These are phyloP conservation scores for Myotis davidii DNA, from an alignment of 2,113 vertebrate species.

Conservation along the genomic window DNA sequence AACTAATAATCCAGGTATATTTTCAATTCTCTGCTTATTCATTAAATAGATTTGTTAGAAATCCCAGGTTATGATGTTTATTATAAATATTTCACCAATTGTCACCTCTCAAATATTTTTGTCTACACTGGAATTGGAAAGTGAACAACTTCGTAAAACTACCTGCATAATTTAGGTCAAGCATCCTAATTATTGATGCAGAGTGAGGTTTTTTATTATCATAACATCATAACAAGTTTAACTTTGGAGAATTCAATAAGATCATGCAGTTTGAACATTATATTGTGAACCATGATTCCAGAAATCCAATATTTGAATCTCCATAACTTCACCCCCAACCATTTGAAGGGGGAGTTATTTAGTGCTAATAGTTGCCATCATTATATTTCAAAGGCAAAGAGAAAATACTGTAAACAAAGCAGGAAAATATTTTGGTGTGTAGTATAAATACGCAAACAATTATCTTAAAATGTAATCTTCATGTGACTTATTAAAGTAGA, in stretches of 20 bases:
- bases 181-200: slow-evolving; percentile 36
- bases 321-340: background rate
- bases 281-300: slow-evolving; percentile 19
- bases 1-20: slow-evolving; percentile 24
- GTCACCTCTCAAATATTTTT: slow-evolving; percentile 47
- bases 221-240: slow-evolving; percentile 41
- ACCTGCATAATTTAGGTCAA: slow-evolving; percentile 50
- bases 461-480: slow-evolving; percentile 90
- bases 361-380: slow-evolving; percentile 71
- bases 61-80: slow-evolving; percentile 32
- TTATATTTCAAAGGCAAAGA: slow-evolving; percentile 68
- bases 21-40: slow-evolving; percentile 52
- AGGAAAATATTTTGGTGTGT: slow-evolving; percentile 83
- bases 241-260: slow-evolving; percentile 31
- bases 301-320: slow-evolving; percentile 38
- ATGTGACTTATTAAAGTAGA: slow-evolving; percentile 89
- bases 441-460: slow-evolving; percentile 85
- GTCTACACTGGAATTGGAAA: slow-evolving; percentile 21
- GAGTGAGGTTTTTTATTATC: slow-evolving; percentile 28
- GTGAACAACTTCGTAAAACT: slow-evolving; percentile 46
- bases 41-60: slow-evolving; percentile 40
- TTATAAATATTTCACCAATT: slow-evolving; percentile 50
- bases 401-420: slow-evolving; percentile 75
- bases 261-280: background rate
- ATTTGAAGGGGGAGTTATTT: slow-evolving; percentile 30